These are phyloP conservation scores for Dioctria rufipes DNA, from an alignment of 2,888 invertebrate genomes.

Conservation along the genomic window DNA sequence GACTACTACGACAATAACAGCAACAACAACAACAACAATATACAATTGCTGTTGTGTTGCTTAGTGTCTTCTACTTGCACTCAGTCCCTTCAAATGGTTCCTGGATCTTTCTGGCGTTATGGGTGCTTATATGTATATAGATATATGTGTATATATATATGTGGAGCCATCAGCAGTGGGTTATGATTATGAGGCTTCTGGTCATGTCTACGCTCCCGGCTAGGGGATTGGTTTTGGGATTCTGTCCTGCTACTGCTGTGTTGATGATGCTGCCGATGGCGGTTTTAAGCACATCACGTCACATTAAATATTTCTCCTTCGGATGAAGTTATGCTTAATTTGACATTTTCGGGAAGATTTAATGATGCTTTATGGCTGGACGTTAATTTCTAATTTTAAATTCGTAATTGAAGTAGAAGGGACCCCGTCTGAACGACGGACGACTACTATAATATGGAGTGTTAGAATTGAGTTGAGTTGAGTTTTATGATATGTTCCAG, in stretches of 20 bases:
- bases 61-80: slow-evolving; percentile 46
- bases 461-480: not conserved
- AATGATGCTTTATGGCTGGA: slow-evolving; percentile 53
- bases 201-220: slow-evolving; percentile 41
- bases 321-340: slow-evolving; percentile 54
- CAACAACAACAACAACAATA: not conserved
- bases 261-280: slow-evolving; percentile 52
- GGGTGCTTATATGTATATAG: slow-evolving; percentile 37
- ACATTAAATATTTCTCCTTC: slow-evolving; percentile 51
- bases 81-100: slow-evolving; percentile 25
- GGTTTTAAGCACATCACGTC: slow-evolving; percentile 54
- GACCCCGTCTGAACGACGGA: slow-evolving; percentile 17
- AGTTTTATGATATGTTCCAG: slow-evolving; percentile 1
- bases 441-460: not conserved
- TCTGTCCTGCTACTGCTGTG: slow-evolving; percentile 26
- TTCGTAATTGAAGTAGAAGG: slow-evolving; percentile 48
- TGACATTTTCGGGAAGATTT: slow-evolving; percentile 54
- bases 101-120: slow-evolving; percentile 48
- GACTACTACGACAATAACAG: not conserved
- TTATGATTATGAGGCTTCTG: slow-evolving; percentile 48
- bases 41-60: not conserved
- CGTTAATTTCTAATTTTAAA: slow-evolving; percentile 52
- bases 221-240: slow-evolving; percentile 3
- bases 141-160: no score
- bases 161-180: slow-evolving; percentile 15